These are phyloP conservation scores for Plodia interpunctella DNA, from an alignment of 1,140 invertebrate genomes.

Conservation along the genomic window DNA sequence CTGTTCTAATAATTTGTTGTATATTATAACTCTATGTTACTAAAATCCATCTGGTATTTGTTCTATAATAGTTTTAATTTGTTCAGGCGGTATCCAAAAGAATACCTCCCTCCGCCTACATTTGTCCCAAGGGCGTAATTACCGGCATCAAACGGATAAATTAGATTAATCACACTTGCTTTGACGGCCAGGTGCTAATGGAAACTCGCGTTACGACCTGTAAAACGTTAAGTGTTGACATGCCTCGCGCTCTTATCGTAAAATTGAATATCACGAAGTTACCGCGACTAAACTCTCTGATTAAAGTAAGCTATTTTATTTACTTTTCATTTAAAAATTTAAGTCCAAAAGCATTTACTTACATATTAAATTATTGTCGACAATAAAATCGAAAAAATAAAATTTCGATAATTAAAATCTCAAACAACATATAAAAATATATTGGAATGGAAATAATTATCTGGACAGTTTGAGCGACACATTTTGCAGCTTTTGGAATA, in stretches of 20 bases:
- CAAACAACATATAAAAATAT: too few species aligned
- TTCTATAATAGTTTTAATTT: conserved; percentile 10
- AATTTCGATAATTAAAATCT: too few species aligned
- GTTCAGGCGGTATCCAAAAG: conserved; percentile 27
- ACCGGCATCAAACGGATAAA: conserved; percentile 55
- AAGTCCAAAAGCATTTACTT: too few species aligned
- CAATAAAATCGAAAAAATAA: too few species aligned
- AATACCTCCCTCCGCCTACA: conserved; percentile 35
- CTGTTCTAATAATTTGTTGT: too few species aligned
- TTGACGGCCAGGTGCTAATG: conserved; percentile 61
- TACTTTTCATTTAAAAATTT: background rate
- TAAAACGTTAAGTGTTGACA: conserved; percentile 43
- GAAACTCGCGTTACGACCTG: conserved; percentile 49
- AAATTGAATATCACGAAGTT: conserved; percentile 23
- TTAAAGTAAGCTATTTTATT: background rate
- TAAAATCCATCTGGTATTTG: background rate
- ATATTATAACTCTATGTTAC: too few species aligned
- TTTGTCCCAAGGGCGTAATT: conserved; percentile 42
- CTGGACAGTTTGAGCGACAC: too few species aligned
- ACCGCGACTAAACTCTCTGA: conserved; percentile 2
- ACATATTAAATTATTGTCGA: too few species aligned
- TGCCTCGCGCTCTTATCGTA: conserved; percentile 22
- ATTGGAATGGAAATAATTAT: too few species aligned
- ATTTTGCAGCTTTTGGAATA: too few species aligned
- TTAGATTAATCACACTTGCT: conserved; percentile 66